Percentiles rank a stretch among this genome's conserved stretches.
These are phyloP conservation scores for Carettochelys insculpta DNA, from an alignment of 2,113 vertebrate genomes.

Conservation along the genomic window DNA sequence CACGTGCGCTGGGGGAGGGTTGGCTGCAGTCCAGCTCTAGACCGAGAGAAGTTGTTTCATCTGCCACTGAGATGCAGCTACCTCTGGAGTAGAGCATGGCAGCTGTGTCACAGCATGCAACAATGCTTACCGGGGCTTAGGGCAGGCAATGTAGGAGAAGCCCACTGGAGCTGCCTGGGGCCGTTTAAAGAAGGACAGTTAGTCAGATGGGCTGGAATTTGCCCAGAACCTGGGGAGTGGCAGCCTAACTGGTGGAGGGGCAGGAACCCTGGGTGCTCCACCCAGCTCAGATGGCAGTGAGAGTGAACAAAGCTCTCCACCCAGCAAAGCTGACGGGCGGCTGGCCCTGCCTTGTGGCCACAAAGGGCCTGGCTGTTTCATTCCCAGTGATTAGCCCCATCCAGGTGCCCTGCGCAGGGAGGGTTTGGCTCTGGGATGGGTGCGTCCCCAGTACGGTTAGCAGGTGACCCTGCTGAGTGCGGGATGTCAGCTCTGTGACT, in stretches of 20 bases:
- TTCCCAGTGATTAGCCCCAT: no score
- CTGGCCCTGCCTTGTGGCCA: neutral
- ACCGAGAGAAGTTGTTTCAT: no score
- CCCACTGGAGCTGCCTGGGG: neutral
- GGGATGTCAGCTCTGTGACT: no score
- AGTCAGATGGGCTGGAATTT: neutral
- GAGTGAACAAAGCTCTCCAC: neutral
- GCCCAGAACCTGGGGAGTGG: neutral
- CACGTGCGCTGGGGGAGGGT: neutral
- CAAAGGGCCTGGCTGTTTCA: neutral
- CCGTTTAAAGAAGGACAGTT: neutral
- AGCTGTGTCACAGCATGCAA: neutral
- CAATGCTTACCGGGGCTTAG: neutral
- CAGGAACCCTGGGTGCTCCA: neutral
- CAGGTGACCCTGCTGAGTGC: neutral
- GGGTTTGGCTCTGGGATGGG: neutral
- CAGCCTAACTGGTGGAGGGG: neutral
- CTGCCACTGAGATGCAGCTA: neutral
- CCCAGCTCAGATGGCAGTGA: neutral
- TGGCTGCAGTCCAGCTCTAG: no score
- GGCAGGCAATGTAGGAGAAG: neutral
- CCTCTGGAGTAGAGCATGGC: neutral
- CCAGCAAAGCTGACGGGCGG: neutral
- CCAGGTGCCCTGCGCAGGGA: neutral
- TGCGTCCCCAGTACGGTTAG: neutral